Percentiles rank a stretch among this genome's conserved stretches.
These are phyloP conservation scores for Aphelenchoides bicaudatus DNA, from an alignment of 2,888 invertebrate genomes.

Conservation along the genomic window DNA sequence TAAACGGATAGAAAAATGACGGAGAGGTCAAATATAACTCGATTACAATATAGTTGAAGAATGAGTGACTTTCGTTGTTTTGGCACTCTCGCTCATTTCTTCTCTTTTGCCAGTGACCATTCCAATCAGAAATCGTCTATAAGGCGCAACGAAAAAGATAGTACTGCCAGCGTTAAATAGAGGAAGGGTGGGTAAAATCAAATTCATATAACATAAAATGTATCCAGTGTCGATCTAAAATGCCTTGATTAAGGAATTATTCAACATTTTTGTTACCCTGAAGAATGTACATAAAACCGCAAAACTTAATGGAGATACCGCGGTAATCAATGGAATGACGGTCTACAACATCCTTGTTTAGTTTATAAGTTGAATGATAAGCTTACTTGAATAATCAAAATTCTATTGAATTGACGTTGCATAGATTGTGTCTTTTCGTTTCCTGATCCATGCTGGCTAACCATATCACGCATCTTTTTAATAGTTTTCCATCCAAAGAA, in stretches of 20 bases:
- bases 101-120: background rate
- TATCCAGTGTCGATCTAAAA: background rate
- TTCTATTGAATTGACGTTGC: constrained; percentile 10
- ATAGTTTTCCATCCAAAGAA: constrained; percentile 2
- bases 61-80: too few species aligned
- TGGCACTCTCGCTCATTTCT: too few species aligned
- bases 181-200: background rate
- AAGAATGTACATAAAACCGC: background rate
- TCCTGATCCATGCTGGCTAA: too few species aligned
- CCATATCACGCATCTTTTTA: background rate
- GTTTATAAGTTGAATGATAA: too few species aligned
- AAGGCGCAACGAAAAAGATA: constrained; percentile 5
- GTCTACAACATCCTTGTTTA: too few species aligned
- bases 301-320: background rate
- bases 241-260: background rate
- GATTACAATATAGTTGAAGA: too few species aligned
- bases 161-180: background rate
- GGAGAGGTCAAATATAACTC: too few species aligned
- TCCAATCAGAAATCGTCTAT: constrained; percentile 1
- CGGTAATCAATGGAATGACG: background rate
- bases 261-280: background rate
- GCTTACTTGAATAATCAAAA: constrained; percentile 6
- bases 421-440: constrained; percentile 8
- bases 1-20: too few species aligned
- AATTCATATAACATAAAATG: background rate